Conservation (phyloP, 2,797 vertebrate species). For the Delichon dasypus region DNA sequence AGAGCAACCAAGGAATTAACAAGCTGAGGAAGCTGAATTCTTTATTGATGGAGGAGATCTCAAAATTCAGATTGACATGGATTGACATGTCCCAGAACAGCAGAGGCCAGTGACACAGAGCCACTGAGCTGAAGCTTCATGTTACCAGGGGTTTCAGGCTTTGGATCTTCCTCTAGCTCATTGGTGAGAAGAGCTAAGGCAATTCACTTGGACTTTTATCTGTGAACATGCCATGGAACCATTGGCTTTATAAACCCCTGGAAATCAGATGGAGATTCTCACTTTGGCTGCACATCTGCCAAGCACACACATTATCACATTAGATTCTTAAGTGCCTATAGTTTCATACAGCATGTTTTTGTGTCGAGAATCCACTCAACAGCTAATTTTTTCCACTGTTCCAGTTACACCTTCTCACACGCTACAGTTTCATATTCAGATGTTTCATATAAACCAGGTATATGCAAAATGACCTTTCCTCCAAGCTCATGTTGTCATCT, state of each 20-base stretch:
- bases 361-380: not conserved
- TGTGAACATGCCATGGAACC: not conserved
- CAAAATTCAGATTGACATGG: not conserved
- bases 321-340: not conserved
- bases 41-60: not conserved
- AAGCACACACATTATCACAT: not conserved
- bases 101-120: not conserved
- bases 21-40: not conserved
- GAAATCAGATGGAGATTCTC: not conserved
- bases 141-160: not conserved
- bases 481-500: not conserved
- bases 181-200: not conserved
- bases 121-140: not conserved
- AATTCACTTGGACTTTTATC: not conserved
- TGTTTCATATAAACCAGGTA: not conserved
- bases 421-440: not conserved
- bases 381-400: not conserved
- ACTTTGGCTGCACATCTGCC: not conserved
- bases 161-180: not conserved
- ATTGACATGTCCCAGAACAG: not conserved
- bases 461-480: not conserved
- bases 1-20: not conserved
- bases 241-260: not conserved
- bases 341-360: not conserved
- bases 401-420: not conserved